Evolutionary conservation across 2,888 invertebrate species (phyloP).

Genomic region (Desoria tigrina): DNA sequence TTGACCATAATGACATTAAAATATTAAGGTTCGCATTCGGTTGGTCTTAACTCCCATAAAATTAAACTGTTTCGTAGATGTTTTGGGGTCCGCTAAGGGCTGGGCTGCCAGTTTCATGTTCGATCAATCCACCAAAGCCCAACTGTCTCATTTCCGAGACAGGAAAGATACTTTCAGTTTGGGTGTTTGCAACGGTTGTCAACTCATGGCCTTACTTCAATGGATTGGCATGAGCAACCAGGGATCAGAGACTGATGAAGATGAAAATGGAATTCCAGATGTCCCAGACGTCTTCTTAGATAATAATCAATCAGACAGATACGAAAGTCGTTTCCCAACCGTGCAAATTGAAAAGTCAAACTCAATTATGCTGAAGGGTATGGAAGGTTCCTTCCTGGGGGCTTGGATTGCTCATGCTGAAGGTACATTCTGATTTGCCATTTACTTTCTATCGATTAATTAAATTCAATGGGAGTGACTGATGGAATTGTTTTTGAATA

Average conservation of each 20-base stretch:
- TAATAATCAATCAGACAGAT: conserved; percentile 86
- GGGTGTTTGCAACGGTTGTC: conserved; percentile 98
- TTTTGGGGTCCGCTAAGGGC: conserved; percentile 94
- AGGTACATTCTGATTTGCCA: conserved; percentile 61
- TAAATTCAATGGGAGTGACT: too few species aligned
- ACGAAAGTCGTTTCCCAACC: conserved; percentile 77
- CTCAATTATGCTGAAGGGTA: conserved; percentile 84
- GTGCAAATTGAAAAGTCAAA: conserved; percentile 71
- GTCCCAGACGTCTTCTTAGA: conserved; percentile 71
- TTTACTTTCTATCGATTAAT: too few species aligned
- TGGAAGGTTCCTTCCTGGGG: conserved; percentile 85
- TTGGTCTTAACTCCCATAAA: background rate
- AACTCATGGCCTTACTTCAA: conserved; percentile 88
- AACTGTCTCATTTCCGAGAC: conserved; percentile 74
- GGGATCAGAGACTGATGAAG: conserved; percentile 29
- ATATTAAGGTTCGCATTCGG: background rate
- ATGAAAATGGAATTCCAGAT: conserved; percentile 53
- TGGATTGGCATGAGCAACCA: conserved; percentile 65
- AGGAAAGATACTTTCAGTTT: conserved; percentile 86
- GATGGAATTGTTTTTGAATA: conserved; percentile 39
- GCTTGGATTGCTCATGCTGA: conserved; percentile 98
- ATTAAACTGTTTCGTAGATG: conserved; percentile 64
- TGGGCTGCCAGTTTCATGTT: conserved; percentile 93
- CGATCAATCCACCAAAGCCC: conserved; percentile 70
- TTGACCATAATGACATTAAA: conserved; percentile 38